Evolutionary conservation across 2,888 invertebrate genomes (phyloP), one percentile per base, ranked within the genome.

Genomic region (Tuta absoluta): DNA sequence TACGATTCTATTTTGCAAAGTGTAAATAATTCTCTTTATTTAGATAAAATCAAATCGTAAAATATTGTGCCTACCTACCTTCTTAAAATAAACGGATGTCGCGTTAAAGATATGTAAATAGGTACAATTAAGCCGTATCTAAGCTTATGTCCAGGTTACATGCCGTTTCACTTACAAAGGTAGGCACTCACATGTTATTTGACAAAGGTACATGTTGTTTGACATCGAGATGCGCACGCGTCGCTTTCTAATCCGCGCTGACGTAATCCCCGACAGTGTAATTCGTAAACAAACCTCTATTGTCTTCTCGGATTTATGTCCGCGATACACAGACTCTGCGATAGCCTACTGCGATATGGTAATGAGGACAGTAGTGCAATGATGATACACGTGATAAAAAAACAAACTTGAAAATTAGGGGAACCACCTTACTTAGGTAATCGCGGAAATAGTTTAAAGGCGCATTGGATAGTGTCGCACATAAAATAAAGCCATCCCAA

Each of bases 301-400:
- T 56, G 56, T 56, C 56, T 56, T 17, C 12, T 17, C 56, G 24
- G 56, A 56, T 56, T 33, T 33, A 56, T 24, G 56, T 56, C 56
- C 56, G 56, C 28, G 56, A 56, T 53, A 53, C n/a, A n/a, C 24
- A n/a, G 3, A 21, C 24, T 8, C 33, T 10, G 33, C 33, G 56
- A 56, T 56, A 56, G 33, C 56, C 56, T 56, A 56, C 56, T 56
- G 56, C 28, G 56, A 56, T 56, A 56, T 14, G n/a, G 33, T 17
- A 56, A 56, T 56, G 33, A 24, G 56, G 56, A n/a, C 56, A 56
- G 56, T 56, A 23, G 51, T 51, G 23, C 51, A 51, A 51, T 23
- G 19, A 51, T 33, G 33, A 33, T 33, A 33, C 33, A 33, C 10
- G n/a, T 51, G 11, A 51, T 51, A 23, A 19, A 12, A 21, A 23